Evolutionary conservation across 2,888 invertebrate genomes (phyloP).

Genomic region (Lypha dubia): DNA sequence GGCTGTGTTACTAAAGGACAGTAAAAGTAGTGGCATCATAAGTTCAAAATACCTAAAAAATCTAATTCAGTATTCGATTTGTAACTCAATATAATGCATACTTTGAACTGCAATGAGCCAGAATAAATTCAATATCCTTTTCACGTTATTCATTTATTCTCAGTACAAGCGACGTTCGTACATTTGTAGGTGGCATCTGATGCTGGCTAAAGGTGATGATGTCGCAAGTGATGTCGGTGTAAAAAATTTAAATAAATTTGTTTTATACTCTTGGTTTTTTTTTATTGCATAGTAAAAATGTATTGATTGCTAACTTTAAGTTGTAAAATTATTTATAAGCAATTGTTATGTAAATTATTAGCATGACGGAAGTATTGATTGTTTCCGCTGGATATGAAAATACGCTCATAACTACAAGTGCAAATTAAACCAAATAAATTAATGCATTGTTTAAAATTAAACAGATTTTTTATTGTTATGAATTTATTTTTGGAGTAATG

Average conservation of each 20-base stretch:
- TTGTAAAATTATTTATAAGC: slow-evolving; percentile 52
- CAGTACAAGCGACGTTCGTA: slow-evolving; percentile 14
- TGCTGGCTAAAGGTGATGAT: slow-evolving; percentile 9
- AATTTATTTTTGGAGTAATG: background rate
- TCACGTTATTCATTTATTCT: slow-evolving; percentile 60
- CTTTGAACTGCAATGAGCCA: slow-evolving; percentile 73
- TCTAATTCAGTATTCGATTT: slow-evolving; percentile 71
- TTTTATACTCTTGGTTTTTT: background rate
- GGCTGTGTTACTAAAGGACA: background rate
- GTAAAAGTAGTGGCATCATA: slow-evolving; percentile 8
- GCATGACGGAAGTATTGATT: slow-evolving; percentile 55
- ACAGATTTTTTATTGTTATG: background rate
- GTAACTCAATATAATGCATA: slow-evolving; percentile 73
- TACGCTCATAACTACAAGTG: background rate
- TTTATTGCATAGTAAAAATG: background rate
- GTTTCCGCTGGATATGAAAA: slow-evolving; percentile 56
- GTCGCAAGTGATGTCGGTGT: background rate
- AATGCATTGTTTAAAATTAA: background rate
- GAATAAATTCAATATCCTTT: slow-evolving; percentile 74
- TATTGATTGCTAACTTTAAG: slow-evolving; percentile 26
- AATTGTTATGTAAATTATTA: slow-evolving; percentile 50
- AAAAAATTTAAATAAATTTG: slow-evolving; percentile 43
- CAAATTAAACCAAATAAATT: slow-evolving; percentile 11
- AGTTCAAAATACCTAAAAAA: slow-evolving; percentile 58
- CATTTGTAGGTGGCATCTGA: slow-evolving; percentile 26